A percentile compares a stretch with the other conserved stretches of the same genome.
Conservation (phyloP, 2,888 invertebrate species). For the Conistra vaccinii region DNA sequence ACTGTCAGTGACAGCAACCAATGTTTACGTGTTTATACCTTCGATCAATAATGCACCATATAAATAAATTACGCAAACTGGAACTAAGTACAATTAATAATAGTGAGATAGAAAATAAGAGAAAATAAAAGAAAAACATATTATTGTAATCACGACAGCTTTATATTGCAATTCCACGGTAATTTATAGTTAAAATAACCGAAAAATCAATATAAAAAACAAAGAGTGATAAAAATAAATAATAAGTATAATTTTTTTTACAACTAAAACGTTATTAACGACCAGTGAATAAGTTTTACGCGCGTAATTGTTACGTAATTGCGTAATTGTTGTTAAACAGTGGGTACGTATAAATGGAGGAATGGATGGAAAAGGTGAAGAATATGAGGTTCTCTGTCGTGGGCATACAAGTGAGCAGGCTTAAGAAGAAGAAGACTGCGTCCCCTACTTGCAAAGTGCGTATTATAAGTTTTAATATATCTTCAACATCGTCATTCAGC, state of each 20-base stretch:
- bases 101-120: background rate
- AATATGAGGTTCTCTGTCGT: constrained; percentile 75
- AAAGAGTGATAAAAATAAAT: constrained; percentile 13
- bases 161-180: background rate
- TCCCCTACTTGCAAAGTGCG: constrained; percentile 77
- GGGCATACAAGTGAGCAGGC: constrained; percentile 76
- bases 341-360: constrained; percentile 62
- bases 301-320: too few species aligned
- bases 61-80: constrained; percentile 38
- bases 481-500: background rate
- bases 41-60: too few species aligned
- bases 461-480: constrained; percentile 29
- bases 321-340: too few species aligned
- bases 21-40: constrained; percentile 37
- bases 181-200: constrained; percentile 10
- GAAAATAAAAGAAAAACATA: constrained; percentile 13
- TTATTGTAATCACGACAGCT: background rate
- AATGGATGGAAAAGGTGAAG: constrained; percentile 64
- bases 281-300: background rate
- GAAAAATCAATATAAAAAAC: background rate
- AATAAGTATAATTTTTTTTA: background rate
- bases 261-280: background rate
- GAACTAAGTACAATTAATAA: background rate
- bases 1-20: background rate
- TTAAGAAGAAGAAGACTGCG: constrained; percentile 68